These are phyloP conservation scores for Empidonax alnorum DNA, from an alignment of 2,113 vertebrate species.

Conservation along the genomic window DNA sequence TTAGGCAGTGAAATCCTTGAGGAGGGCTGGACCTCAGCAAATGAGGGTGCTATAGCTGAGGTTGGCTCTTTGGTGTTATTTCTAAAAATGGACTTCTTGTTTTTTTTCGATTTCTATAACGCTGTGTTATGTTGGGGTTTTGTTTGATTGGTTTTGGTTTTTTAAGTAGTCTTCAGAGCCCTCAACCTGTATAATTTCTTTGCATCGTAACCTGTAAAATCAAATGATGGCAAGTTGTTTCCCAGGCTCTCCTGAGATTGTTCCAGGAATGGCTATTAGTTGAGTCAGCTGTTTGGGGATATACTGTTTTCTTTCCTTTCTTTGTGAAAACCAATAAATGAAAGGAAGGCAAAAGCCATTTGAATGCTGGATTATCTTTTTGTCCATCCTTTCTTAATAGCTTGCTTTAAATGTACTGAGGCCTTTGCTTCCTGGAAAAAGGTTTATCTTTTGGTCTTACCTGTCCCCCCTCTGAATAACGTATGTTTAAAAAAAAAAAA, in stretches of 20 bases:
- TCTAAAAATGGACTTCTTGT: not conserved
- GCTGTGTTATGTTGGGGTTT: not conserved
- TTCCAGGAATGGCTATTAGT: not conserved
- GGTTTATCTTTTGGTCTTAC: not conserved
- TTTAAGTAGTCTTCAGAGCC: not conserved
- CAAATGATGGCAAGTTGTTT: not conserved
- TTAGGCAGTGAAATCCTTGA: not conserved
- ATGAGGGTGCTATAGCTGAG: not conserved
- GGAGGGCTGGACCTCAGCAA: not conserved
- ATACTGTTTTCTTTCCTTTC: not conserved
- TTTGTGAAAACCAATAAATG: not conserved
- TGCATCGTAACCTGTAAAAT: not conserved
- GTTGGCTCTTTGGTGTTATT: not conserved
- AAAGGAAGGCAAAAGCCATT: not conserved
- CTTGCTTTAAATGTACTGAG: not conserved
- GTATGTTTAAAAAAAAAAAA: not conserved
- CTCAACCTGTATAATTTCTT: not conserved
- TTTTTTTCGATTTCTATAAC: not conserved
- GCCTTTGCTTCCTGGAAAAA: not conserved
- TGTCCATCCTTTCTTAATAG: not conserved
- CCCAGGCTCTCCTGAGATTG: not conserved
- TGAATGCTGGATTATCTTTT: not conserved
- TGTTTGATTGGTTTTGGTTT: not conserved
- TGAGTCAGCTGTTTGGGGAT: not conserved
- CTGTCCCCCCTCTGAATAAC: fast-evolving